phyloP scores from a whole-genome alignment of 2,797 vertebrate genomes.

The Callimico goeldii region DNA sequence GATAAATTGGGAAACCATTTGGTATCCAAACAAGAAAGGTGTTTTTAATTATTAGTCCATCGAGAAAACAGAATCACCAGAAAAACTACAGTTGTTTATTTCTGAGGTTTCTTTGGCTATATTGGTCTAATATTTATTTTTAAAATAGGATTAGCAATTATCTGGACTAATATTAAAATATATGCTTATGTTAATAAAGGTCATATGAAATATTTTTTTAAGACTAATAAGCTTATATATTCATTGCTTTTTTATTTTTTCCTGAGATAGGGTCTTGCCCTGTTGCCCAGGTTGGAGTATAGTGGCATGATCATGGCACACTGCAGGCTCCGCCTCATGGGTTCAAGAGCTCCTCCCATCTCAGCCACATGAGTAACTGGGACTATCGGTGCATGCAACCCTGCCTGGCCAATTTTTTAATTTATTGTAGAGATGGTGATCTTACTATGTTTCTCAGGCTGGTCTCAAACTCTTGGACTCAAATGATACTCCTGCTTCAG shows the following conservation, averaged over 20 bases:
- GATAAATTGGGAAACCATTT: slow-evolving; percentile 39
- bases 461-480: neutral
- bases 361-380: neutral
- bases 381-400: neutral
- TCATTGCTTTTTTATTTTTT: neutral
- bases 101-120: neutral
- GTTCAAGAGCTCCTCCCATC: neutral
- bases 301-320: neutral
- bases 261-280: neutral
- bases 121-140: slow-evolving; percentile 34
- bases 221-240: neutral
- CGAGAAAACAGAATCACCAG: slow-evolving; percentile 1
- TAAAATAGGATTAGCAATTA: slow-evolving; percentile 26
- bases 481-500: neutral
- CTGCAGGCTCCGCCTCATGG: neutral
- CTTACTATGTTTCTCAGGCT: neutral
- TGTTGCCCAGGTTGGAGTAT: neutral
- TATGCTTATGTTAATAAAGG: neutral
- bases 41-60: slow-evolving; percentile 30
- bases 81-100: neutral
- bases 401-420: neutral
- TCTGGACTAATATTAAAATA: neutral
- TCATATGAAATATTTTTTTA: neutral
- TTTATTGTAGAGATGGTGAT: neutral
- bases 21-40: slow-evolving; percentile 33